Evolutionary conservation across 2,888 invertebrate species (phyloP).

Genomic region (Eupithecia pulchellata): DNA sequence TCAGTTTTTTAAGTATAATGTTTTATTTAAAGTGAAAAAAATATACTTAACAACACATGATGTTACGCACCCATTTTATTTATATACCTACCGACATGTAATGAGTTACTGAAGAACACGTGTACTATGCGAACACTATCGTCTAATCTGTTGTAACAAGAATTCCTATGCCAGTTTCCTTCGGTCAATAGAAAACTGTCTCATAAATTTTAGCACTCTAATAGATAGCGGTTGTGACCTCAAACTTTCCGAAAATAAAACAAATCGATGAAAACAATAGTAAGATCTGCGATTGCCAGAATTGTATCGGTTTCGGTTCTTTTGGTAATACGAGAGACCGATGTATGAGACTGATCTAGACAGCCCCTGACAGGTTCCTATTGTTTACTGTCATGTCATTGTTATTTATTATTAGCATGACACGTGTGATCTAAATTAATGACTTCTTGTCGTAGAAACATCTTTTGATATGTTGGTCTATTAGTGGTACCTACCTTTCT

Average conservation of each 20-base stretch:
- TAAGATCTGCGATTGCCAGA: constrained; percentile 69
- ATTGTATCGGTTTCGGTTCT: constrained; percentile 64
- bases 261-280: constrained; percentile 66
- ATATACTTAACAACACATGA: background rate
- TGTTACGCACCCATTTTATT: background rate
- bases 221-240: constrained; percentile 38
- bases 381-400: constrained; percentile 16
- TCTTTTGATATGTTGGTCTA: background rate
- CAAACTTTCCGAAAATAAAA: constrained; percentile 53
- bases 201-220: constrained; percentile 27
- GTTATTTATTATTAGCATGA: constrained; percentile 16
- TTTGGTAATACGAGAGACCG: constrained; percentile 47
- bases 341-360: too few relatives aligned
- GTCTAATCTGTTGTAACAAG: background rate
- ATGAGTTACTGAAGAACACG: constrained; percentile 13
- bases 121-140: constrained; percentile 5
- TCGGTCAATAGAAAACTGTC: constrained; percentile 26
- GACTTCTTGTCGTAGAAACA: background rate
- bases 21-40: too few relatives aligned
- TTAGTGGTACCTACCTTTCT: background rate
- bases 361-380: constrained; percentile 11
- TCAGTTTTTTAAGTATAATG: too few relatives aligned
- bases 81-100: background rate
- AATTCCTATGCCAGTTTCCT: constrained; percentile 15
- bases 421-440: constrained; percentile 9